Percentiles rank a stretch among this genome's conserved stretches.
These are phyloP conservation scores for cattle (Bos taurus) DNA, from an alignment of 2,113 vertebrate species.

Conservation along the genomic window DNA sequence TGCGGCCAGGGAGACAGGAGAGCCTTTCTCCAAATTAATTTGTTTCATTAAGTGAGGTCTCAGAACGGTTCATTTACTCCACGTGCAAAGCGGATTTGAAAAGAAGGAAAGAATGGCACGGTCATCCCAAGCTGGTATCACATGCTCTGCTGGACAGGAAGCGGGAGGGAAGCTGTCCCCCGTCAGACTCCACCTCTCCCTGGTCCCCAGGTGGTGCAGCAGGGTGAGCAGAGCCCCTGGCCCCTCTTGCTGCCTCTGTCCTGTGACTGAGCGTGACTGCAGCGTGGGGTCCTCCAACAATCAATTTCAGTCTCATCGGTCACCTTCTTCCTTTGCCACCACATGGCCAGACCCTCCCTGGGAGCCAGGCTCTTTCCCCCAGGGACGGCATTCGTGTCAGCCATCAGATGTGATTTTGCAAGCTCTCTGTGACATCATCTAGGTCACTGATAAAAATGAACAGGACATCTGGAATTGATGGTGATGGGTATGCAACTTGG, in stretches of 20 bases:
- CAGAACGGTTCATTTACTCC: constrained; percentile 29
- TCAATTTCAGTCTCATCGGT: neutral
- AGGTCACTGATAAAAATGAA: constrained; percentile 6
- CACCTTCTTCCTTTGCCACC: neutral
- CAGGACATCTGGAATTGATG: neutral
- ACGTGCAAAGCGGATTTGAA: neutral
- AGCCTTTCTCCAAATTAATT: constrained; percentile 36
- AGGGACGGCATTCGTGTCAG: neutral
- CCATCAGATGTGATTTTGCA: neutral
- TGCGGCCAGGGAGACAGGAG: neutral
- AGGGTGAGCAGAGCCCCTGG: neutral
- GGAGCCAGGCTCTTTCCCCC: neutral
- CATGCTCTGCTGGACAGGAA: neutral
- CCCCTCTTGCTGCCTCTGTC: neutral
- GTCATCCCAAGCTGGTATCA: neutral
- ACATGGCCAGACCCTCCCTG: neutral
- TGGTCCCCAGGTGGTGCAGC: neutral
- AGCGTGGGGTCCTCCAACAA: neutral
- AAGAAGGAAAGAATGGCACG: neutral
- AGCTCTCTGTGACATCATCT: neutral
- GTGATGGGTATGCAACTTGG: neutral
- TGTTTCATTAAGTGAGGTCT: constrained; percentile 51
- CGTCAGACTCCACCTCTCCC: neutral
- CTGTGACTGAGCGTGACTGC: neutral
- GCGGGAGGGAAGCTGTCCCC: neutral